Percentiles rank a stretch among this genome's conserved stretches.
Evolutionary conservation across 2,797 vertebrate species (phyloP).

Genomic region (Agapornis canus): DNA sequence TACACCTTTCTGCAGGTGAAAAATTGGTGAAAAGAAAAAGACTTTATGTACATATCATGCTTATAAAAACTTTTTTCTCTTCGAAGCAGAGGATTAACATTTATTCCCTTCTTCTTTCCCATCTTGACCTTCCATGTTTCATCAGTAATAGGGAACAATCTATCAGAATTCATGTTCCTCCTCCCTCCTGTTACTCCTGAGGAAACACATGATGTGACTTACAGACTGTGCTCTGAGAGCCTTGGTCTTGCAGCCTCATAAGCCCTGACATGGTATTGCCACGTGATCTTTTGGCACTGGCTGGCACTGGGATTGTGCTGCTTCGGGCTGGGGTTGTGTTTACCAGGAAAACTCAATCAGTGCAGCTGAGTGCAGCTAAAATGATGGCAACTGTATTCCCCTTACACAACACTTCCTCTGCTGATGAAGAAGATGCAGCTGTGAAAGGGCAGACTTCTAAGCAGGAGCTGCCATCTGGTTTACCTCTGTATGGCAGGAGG

Average conservation of each 20-base stretch:
- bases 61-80: background rate
- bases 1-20: background rate
- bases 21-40: background rate
- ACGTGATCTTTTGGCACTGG: rapidly evolving
- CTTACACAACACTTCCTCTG: rapidly evolving
- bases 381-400: rapidly evolving
- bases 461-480: background rate
- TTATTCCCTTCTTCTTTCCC: background rate
- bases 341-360: background rate
- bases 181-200: background rate
- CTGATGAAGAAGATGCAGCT: rapidly evolving
- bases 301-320: background rate
- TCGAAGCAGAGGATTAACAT: background rate
- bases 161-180: rapidly evolving
- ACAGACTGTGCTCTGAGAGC: background rate
- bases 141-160: background rate
- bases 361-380: background rate
- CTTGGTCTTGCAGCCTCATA: background rate
- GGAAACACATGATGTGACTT: background rate
- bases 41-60: background rate
- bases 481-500: background rate
- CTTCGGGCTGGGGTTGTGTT: background rate
- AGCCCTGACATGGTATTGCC: background rate
- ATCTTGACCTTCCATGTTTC: background rate
- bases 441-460: rapidly evolving